Base-by-base conservation (phyloP, 2,888 invertebrate species). In the Salticus scenicus region DNA sequence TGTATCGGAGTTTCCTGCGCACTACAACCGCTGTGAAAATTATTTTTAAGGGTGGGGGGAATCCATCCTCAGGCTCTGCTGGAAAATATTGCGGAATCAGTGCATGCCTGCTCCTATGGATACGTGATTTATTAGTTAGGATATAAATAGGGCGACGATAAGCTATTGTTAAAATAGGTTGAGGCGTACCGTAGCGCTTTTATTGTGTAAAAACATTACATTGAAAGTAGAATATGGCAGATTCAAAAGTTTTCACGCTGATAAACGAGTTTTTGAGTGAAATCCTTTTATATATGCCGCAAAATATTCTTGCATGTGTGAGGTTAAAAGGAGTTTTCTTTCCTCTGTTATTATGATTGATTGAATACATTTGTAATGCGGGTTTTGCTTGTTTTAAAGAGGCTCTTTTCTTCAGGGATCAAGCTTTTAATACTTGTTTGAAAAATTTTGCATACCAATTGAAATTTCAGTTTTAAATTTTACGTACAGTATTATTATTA, bases 141-240 rank as follows among this genome's bases (percentile, higher is more conserved):
- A 37, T 77, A 77, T 83, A 77, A 83, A 83, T 83, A 83, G 76
- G 74, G 31, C 57, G 77, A 66, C 14, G 80, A 80, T 73, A 80
- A 73, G 73, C 51, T 28, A 31, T 42, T 57, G 57, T 57, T 57
- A 24, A 5, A 12, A 24, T 7, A 12, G 57, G 57, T 57, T 24
- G 57, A 24, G 57, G 57, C 57, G 24, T 57, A 57, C 20, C 24
- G 57, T 57, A 57, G 57, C 20, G 24, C 57, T 12, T 47, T 57
- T 57, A 57, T 57, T 57, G 57, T 57, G 20, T 57, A 57, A 57
- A 47, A 57, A 57, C 24, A 57, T 57, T 57, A 24, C 12, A 5
- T 7, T 5, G 20, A 12, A 57, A 24, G 57, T 24, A 24, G 47
- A 24, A 57, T 57, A 24, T 24, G 57, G 5, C 24, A 57, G 1